Evolutionary conservation across 1,140 invertebrate species (phyloP).

Genomic region (Drosophila nigrodunni): DNA sequence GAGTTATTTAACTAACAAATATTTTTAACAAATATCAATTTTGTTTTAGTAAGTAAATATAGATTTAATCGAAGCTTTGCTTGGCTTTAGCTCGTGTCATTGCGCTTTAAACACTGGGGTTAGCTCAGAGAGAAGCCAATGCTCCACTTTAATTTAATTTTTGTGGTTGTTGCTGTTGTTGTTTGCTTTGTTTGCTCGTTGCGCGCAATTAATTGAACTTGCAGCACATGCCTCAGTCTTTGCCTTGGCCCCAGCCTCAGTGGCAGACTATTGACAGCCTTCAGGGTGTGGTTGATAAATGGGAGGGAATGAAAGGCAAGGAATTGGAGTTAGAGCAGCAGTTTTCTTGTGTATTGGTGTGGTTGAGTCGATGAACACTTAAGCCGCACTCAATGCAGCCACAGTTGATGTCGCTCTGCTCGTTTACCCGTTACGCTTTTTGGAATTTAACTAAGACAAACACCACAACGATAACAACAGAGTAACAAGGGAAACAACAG

Average conservation of each 20-base stretch:
- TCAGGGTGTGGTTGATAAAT: conserved; percentile 29
- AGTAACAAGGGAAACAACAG: conserved; percentile 58
- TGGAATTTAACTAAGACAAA: conserved; percentile 82
- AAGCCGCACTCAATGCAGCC: conserved; percentile 79
- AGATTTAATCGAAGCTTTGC: not conserved
- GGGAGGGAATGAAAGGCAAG: not conserved
- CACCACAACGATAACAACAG: conserved; percentile 78
- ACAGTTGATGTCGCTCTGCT: conserved; percentile 58
- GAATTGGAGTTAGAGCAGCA: not conserved
- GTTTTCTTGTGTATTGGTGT: conserved; percentile 50
- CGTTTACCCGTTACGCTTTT: conserved; percentile 77
- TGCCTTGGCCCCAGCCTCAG: conserved; percentile 38
- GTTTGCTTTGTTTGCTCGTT: conserved; percentile 75
- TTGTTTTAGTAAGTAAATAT: no score
- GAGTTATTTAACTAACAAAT: not conserved
- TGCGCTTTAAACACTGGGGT: not conserved
- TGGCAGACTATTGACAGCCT: conserved; percentile 74
- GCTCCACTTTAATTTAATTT: conserved; percentile 84
- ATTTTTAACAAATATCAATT: no score
- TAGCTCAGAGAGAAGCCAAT: conserved; percentile 27
- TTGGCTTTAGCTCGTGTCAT: conserved; percentile 32
- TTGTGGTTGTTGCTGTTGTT: conserved; percentile 67
- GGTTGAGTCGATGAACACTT: conserved; percentile 82
- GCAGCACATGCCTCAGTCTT: conserved; percentile 55
- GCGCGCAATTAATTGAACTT: conserved; percentile 84